Conservation (phyloP, 2,888 invertebrate genomes). For the Alviniconcha strummeri region DNA sequence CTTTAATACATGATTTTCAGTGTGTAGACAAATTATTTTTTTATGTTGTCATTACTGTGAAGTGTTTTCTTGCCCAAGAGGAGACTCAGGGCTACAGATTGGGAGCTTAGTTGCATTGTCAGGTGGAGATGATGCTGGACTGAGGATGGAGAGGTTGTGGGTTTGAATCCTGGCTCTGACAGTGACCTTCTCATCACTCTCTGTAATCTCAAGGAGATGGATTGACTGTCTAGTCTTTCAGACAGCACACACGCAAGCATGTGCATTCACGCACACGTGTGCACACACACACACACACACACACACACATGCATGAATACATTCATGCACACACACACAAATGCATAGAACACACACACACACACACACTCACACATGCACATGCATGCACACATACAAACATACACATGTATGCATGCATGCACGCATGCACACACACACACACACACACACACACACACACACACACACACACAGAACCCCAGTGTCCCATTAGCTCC, state of each 20-base stretch:
- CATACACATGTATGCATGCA: neutral
- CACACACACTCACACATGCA: neutral
- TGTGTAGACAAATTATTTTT: too few species aligned
- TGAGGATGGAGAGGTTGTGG: neutral
- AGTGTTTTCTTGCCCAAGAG: too few species aligned
- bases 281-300: neutral
- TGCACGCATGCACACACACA: neutral
- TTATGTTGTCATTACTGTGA: too few species aligned
- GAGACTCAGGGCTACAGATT: too few species aligned
- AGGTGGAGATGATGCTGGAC: neutral
- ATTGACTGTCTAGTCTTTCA: too few species aligned
- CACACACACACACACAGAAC: slow-evolving; percentile 2
- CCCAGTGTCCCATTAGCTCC: too few species aligned
- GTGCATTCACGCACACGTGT: neutral
- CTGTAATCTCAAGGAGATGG: neutral
- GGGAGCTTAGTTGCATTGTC: too few species aligned
- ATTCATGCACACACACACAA: too few species aligned
- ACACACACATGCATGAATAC: neutral
- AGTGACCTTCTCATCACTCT: too few species aligned
- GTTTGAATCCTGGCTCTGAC: neutral
- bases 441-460: slow-evolving; percentile 7
- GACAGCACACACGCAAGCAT: neutral
- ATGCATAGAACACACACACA: neutral
- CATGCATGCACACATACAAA: neutral
- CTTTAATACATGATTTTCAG: too few species aligned